A percentile compares a stretch with the other conserved stretches of the same genome.
These are phyloP conservation scores for Prunella strophiata DNA, from an alignment of 2,797 vertebrate genomes.

Conservation along the genomic window DNA sequence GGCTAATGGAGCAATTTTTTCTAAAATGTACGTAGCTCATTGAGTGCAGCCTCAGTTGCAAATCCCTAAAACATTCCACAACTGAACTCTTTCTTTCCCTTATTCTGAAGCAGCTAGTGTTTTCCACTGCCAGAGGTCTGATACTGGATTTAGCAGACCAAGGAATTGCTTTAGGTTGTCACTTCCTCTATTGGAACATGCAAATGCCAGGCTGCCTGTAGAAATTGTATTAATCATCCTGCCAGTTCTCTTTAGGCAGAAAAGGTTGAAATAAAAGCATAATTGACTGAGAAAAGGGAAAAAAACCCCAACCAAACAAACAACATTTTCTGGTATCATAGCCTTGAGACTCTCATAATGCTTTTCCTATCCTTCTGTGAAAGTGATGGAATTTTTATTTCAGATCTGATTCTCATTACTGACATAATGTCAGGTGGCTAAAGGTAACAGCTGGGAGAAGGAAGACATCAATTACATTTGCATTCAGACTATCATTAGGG, in stretches of 20 bases:
- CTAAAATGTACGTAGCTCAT: not conserved
- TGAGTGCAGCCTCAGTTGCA: not conserved
- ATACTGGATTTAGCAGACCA: not conserved
- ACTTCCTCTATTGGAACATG: not conserved
- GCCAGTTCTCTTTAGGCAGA: not conserved
- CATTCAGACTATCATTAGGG: not conserved
- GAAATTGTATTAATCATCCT: not conserved
- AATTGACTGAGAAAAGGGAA: conserved; percentile 14
- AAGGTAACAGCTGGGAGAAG: conserved; percentile 28
- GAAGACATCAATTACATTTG: conserved; percentile 46
- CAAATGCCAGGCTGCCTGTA: not conserved
- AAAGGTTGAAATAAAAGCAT: not conserved
- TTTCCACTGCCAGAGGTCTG: not conserved
- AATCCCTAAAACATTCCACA: not conserved
- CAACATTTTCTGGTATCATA: not conserved
- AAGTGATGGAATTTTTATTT: conserved; percentile 37
- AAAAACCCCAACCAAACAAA: not conserved
- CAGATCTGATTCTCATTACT: conserved; percentile 37
- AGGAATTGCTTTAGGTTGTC: not conserved
- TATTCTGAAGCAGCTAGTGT: not conserved
- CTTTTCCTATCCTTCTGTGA: conserved; percentile 9
- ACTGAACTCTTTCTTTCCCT: not conserved
- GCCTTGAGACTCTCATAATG: not conserved
- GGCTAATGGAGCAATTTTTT: not conserved
- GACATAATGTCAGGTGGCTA: conserved; percentile 31